Evolutionary conservation across 2,113 vertebrate species (phyloP).

Genomic region (Rhinopithecus roxellana): DNA sequence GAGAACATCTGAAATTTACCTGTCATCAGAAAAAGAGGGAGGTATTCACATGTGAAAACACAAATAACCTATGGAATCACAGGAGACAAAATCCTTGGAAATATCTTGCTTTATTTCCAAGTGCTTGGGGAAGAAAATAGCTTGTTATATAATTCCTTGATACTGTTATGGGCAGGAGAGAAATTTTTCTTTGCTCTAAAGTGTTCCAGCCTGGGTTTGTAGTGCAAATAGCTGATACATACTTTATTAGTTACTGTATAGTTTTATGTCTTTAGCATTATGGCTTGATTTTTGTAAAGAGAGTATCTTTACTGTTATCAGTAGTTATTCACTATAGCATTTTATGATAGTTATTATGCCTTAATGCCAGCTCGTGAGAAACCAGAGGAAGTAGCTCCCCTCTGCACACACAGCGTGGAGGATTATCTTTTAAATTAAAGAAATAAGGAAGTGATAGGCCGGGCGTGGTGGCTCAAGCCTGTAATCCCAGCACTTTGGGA

Average conservation of each 20-base stretch:
- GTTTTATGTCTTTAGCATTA: neutral
- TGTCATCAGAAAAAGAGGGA: neutral
- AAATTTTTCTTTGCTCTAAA: neutral
- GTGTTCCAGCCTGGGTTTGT: neutral
- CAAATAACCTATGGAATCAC: neutral
- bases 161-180: neutral
- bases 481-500: too few species aligned
- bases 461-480: too few species aligned
- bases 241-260: neutral
- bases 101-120: conserved; percentile 19
- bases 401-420: neutral
- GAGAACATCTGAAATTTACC: neutral
- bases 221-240: neutral
- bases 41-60: neutral
- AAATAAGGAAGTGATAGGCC: neutral
- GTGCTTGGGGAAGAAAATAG: neutral
- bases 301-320: neutral
- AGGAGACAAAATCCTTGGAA: neutral
- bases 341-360: neutral
- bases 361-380: neutral
- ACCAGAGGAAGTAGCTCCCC: neutral
- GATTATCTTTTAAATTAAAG: neutral
- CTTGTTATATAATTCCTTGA: neutral
- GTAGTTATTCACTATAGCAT: neutral
- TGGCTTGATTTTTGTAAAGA: conserved; percentile 20